phyloP scores from a whole-genome alignment of 2,888 invertebrate genomes.

The Caenorhabditis becei region DNA sequence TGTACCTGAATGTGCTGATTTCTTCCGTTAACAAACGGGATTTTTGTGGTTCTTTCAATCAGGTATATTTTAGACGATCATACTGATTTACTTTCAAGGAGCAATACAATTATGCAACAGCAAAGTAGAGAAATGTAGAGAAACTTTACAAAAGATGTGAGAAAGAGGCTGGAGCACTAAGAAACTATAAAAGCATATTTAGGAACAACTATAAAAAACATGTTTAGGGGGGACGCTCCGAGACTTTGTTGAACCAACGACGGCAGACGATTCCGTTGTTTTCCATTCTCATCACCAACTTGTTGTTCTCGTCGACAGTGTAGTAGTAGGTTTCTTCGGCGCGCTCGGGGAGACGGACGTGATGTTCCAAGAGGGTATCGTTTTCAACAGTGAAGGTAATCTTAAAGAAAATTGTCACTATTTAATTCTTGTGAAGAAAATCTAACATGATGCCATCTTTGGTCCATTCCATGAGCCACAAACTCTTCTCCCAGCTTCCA shows the following conservation, averaged over 20 bases:
- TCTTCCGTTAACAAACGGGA: too few relatives aligned
- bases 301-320: conserved; percentile 74
- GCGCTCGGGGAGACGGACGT: conserved; percentile 76
- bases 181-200: too few relatives aligned
- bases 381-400: conserved; percentile 77
- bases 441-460: conserved; percentile 73
- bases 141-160: too few relatives aligned
- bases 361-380: conserved; percentile 74
- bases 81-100: too few relatives aligned
- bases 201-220: too few relatives aligned
- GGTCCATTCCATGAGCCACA: conserved; percentile 78
- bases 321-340: conserved; percentile 80
- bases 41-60: too few relatives aligned
- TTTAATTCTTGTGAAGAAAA: too few relatives aligned
- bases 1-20: too few relatives aligned
- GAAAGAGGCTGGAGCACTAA: too few relatives aligned
- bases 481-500: conserved; percentile 77
- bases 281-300: conserved; percentile 78
- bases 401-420: conserved; percentile 65
- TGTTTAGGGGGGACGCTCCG: conserved; percentile 22
- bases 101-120: conserved; percentile 5
- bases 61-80: too few relatives aligned
- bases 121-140: background rate
- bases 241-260: conserved; percentile 78
- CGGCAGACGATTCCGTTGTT: conserved; percentile 77